Conservation (phyloP, 2,113 vertebrate genomes). For the Silurus glanis region DNA sequence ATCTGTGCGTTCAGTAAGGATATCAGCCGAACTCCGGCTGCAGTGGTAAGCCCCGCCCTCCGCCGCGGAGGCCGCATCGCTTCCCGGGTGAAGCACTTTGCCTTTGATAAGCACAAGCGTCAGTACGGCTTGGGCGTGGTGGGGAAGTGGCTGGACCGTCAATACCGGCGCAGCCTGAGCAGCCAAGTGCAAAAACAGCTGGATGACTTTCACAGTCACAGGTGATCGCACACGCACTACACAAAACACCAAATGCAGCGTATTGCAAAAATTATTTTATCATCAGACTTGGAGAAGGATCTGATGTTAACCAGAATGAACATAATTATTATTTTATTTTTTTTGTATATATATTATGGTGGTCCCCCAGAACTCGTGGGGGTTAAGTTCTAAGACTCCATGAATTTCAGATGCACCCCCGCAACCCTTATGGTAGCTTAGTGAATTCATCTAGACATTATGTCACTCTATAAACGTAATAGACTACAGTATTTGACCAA, state of each 20-base stretch:
- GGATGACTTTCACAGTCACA: constrained; percentile 88
- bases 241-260: neutral
- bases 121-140: constrained; percentile 92
- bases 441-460: no score
- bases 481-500: no score
- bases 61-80: constrained; percentile 83
- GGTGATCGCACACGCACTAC: constrained; percentile 66
- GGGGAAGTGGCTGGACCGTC: constrained; percentile 89
- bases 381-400: no score
- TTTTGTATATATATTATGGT: no score
- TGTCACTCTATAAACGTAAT: no score
- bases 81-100: constrained; percentile 89
- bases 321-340: no score
- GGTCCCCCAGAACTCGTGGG: no score
- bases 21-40: neutral
- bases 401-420: no score
- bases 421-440: no score
- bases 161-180: constrained; percentile 89
- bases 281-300: neutral
- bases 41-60: constrained; percentile 3
- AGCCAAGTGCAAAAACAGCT: constrained; percentile 89
- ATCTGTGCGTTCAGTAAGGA: constrained; percentile 69
- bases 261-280: neutral
- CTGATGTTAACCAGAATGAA: neutral
- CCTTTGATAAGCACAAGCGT: constrained; percentile 88